These are phyloP conservation scores for Clunio marinus DNA, from an alignment of 2,888 invertebrate species.

Conservation along the genomic window DNA sequence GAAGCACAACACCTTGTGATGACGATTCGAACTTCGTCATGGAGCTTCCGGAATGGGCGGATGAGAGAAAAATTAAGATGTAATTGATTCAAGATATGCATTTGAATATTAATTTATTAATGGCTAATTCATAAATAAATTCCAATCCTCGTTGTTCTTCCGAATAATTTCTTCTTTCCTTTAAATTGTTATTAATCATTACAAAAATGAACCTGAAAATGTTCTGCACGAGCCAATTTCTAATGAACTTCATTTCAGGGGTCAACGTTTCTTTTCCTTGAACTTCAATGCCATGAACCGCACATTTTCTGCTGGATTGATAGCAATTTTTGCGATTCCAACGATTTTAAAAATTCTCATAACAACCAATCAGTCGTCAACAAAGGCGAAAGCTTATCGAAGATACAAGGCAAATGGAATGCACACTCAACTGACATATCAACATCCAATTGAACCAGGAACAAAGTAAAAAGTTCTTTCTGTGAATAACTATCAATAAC, in stretches of 20 bases:
- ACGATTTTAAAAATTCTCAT: not conserved
- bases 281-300: not conserved
- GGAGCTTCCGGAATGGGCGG: constrained; percentile 25
- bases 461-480: not conserved
- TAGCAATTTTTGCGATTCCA: not conserved
- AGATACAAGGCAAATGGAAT: not conserved
- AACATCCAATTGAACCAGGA: not conserved
- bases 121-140: no score
- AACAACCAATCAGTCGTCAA: not conserved
- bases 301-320: not conserved
- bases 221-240: not conserved
- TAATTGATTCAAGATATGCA: no score
- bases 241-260: not conserved
- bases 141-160: no score
- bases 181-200: no score
- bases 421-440: not conserved
- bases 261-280: not conserved
- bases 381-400: not conserved
- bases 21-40: not conserved
- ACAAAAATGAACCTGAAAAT: no score
- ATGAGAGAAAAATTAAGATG: constrained; percentile 16
- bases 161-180: no score
- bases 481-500: not conserved
- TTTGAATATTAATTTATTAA: no score
- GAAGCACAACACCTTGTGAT: not conserved